Base-by-base conservation (phyloP, 2,888 invertebrate species). In the Drosophila prostipennis region DNA sequence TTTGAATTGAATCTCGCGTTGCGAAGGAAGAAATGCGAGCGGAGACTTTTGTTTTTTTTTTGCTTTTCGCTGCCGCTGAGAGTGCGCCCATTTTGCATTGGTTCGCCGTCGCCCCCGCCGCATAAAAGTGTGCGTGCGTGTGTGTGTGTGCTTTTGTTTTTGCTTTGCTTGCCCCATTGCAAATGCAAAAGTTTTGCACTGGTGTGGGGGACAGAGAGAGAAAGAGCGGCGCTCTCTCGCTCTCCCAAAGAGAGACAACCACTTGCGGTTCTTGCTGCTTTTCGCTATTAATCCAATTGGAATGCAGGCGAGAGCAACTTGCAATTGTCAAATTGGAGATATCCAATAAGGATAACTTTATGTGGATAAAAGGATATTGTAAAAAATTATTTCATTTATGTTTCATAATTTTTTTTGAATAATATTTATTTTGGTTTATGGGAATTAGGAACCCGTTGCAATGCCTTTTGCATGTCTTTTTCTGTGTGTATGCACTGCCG, bases 401-500 rank as follows among this genome's bases (percentile, higher is more conserved):
- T 39, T 29, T 19, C 0, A 1, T 0, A 10, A 34, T 13, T 13
- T 19, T 19, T 13, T 23, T 7, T 4, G 34, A 1, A 1, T 3
- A 48, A 1, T 7, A 48, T 34, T 32, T 16, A 7, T 7, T 11
- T 13, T 2, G 1, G 1, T 6, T 10, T 13, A 0, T 11, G 2
- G 5, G 14, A 13, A 26, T 8, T 26, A 26, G 36, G 16, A 13
- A 1, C 1, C 11, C 1, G 23, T 19, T 64, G 64, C 64, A 64
- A 23, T 45, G 6, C 61, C 70, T 8, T 80, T 51, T 87, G 88
- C 88, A 87, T 68, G 67, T 85, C 69, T 52, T 67, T 49, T 75
- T 76, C 71, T 80, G 74, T 86, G 64, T 84, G 81, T 89, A 84
- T 84, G 84, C 87, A 78, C 56, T 82, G 75, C 53, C 63, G 72